Conservation (phyloP, 1,140 invertebrate species). For the Cylas formicarius region DNA sequence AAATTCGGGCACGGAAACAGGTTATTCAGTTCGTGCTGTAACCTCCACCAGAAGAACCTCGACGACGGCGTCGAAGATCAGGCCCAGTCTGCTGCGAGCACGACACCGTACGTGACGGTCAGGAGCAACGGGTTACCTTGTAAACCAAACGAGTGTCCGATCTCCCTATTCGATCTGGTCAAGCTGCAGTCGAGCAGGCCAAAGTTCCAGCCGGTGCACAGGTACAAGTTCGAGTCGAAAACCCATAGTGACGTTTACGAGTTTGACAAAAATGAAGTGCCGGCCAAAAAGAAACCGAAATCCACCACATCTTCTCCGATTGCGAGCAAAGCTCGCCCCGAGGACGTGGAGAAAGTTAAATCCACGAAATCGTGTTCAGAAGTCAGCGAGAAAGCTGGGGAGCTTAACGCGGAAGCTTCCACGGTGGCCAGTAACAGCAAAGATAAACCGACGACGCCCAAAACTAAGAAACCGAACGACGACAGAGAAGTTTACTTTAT, state of each 20-base stretch:
- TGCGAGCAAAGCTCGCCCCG: no score
- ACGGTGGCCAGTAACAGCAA: no score
- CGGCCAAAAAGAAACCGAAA: no score
- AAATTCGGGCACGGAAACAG: neutral
- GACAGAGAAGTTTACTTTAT: slow-evolving; percentile 4
- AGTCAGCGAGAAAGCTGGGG: slow-evolving; percentile 1
- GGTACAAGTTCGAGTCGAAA: slow-evolving; percentile 16
- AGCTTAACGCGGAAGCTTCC: no score
- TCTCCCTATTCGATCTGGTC: slow-evolving; percentile 15
- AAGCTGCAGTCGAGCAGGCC: slow-evolving; percentile 1
- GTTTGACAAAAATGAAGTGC: no score
- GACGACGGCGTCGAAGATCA: no score
- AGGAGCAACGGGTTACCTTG: no score
- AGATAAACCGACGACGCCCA: neutral
- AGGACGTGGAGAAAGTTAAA: no score
- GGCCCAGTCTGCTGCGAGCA: no score
- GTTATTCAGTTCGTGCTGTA: slow-evolving; percentile 3
- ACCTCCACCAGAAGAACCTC: no score
- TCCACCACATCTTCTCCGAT: no score
- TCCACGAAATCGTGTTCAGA: neutral
- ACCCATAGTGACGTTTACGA: slow-evolving; percentile 3
- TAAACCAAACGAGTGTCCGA: slow-evolving; percentile 1
- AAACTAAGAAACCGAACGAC: neutral
- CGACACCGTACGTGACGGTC: no score
- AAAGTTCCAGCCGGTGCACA: slow-evolving; percentile 7